Percentiles rank a stretch among this genome's conserved stretches.
phyloP scores from a whole-genome alignment of 2,888 invertebrate species.

The Azorinus chamasolen region DNA sequence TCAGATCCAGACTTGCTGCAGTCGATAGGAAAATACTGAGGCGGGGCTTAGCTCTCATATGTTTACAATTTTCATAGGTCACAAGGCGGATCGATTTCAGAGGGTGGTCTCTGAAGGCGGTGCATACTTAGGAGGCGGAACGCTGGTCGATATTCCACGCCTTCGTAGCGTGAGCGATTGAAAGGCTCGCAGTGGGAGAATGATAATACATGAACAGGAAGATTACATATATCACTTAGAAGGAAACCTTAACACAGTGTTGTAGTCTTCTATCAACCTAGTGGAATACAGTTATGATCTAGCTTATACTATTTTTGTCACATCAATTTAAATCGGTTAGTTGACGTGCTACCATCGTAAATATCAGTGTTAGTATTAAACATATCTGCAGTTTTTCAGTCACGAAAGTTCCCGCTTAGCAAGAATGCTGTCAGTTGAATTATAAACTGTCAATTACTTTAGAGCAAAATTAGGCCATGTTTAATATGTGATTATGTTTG shows the following conservation, averaged over 20 bases:
- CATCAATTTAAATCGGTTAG: conserved; percentile 5
- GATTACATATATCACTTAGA: conserved; percentile 62
- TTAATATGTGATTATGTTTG: too few species aligned
- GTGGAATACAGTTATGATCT: conserved; percentile 37
- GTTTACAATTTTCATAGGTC: conserved; percentile 48
- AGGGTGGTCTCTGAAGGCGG: conserved; percentile 62
- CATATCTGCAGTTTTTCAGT: too few species aligned
- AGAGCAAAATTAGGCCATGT: too few species aligned
- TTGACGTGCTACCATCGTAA: too few species aligned
- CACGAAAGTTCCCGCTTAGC: too few species aligned
- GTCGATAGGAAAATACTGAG: conserved; percentile 19
- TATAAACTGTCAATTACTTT: too few species aligned
- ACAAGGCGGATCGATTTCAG: conserved; percentile 50
- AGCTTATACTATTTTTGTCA: conserved; percentile 43
- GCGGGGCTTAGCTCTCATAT: conserved; percentile 6
- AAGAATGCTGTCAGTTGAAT: too few species aligned
- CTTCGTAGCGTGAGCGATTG: conserved; percentile 34
- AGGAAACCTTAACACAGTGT: conserved; percentile 43
- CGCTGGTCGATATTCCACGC: conserved; percentile 33
- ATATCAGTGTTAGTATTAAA: too few species aligned
- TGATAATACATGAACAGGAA: conserved; percentile 39
- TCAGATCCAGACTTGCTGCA: conserved; percentile 17
- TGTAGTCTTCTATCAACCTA: conserved; percentile 29
- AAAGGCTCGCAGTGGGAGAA: conserved; percentile 61
- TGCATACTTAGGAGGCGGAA: conserved; percentile 65